Evolutionary conservation across 2,797 vertebrate species (phyloP).

Genomic region (Sardinella longiceps): DNA sequence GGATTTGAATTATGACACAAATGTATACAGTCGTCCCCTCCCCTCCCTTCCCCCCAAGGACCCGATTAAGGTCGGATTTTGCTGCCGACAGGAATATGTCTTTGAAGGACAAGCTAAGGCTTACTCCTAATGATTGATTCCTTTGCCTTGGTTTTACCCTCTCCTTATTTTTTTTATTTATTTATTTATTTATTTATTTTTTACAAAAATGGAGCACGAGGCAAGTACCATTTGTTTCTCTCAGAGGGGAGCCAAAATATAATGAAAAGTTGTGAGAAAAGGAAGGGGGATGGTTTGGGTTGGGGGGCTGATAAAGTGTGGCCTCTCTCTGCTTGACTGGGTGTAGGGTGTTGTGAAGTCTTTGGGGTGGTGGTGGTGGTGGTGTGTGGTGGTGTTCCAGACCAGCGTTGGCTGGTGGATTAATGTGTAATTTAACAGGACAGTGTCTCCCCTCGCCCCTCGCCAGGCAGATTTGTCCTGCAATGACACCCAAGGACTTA

Average conservation of each 20-base stretch:
- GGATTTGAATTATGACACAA: neutral
- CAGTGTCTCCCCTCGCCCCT: slow-evolving; percentile 36
- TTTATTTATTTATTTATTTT: too few relatives aligned
- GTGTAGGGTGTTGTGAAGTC: neutral
- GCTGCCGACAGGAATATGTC: neutral
- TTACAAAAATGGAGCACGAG: neutral
- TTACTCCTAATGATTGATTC: slow-evolving; percentile 5
- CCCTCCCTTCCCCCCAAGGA: neutral
- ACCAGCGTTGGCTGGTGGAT: slow-evolving; percentile 44
- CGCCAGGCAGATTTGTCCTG: slow-evolving; percentile 37
- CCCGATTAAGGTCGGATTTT: neutral
- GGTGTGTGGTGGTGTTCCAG: slow-evolving; percentile 16
- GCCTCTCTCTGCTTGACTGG: neutral
- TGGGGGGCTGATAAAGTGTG: neutral
- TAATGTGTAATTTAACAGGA: slow-evolving; percentile 53
- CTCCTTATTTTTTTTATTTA: neutral
- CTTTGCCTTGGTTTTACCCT: neutral
- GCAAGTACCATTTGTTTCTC: slow-evolving; percentile 7
- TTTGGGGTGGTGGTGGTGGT: too few relatives aligned
- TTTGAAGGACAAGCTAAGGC: neutral
- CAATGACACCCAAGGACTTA: slow-evolving; percentile 40
- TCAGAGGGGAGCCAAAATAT: neutral
- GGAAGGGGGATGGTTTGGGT: too few relatives aligned
- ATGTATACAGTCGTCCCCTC: neutral
- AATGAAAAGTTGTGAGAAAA: neutral